Base-by-base conservation (phyloP, 1,140 invertebrate genomes). In the Cydia strobilella region DNA sequence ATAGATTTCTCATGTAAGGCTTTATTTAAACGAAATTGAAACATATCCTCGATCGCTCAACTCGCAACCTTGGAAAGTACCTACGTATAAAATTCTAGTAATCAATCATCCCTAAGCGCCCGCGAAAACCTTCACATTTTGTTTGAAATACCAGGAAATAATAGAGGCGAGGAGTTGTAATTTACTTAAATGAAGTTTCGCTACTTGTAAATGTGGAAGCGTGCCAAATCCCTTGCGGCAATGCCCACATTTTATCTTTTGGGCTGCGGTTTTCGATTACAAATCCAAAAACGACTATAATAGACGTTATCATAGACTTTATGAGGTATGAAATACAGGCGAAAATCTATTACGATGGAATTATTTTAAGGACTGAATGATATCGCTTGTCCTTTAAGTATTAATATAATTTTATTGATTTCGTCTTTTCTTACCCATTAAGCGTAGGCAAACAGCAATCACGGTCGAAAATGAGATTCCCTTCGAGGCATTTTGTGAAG, bases 101-200 rank as follows among this genome's bases (percentile, higher is more conserved):
- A 66, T 66, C 63, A 66, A 66, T 66, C 63, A 66, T 66, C 63
- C 63, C 63, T 66, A 35, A 66, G 27, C 63, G 63, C 63, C 25
- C 27, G 35, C 27, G 25, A 6, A 66, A 39, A 20, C 65, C 65
- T 69, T 39, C 27, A 69, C 18, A 69, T 69, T 69, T 69, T 69
- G 65, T 69, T 69, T 39, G 31, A 69, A 69, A 69, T 35, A 66
- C 63, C 27, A 66, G 65, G 65, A 69, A 69, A 69, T 69, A 69
- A 69, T 69, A 39, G 31, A 15, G 15, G 1, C n/a, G 35, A 27
- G 25, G 12, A 66, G 65, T 39, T 69, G 18, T 69, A 69, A 42
- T 69, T 69, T 69, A 69, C 65, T 69, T 69, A 39, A 69, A 69
- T 69, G 31, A 69, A 69, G 65, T 69, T 69, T 42, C 65, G 31